A percentile compares a stretch with the other conserved stretches of the same genome.
Evolutionary conservation across 2,797 vertebrate species (phyloP).

Genomic region (Sebastes cheni): DNA sequence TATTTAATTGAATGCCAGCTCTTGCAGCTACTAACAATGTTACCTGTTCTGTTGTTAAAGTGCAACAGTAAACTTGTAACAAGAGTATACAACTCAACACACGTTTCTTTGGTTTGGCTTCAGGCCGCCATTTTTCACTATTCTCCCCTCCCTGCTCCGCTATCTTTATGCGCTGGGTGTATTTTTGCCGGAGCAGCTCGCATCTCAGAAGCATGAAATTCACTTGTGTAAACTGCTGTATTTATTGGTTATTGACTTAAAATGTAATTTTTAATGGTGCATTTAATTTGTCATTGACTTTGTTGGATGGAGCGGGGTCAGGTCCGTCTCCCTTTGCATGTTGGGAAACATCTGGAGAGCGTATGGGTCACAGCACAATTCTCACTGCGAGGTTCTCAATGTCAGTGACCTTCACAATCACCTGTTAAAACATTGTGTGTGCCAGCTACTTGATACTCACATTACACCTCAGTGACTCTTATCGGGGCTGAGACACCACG

Average conservation of each 20-base stretch:
- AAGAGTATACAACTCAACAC: neutral
- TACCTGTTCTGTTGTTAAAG: neutral
- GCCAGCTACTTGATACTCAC: constrained; percentile 19
- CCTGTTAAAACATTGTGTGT: constrained; percentile 47
- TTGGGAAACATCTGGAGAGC: constrained; percentile 72
- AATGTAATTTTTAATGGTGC: neutral
- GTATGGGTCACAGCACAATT: constrained; percentile 50
- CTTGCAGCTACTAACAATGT: neutral
- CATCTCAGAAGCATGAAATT: neutral
- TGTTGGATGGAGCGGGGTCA: constrained; percentile 13
- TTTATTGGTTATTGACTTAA: neutral
- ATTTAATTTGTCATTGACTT: neutral
- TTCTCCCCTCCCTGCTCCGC: neutral
- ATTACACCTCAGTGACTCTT: constrained; percentile 11
- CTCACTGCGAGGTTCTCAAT: constrained; percentile 21
- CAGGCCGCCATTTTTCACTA: neutral
- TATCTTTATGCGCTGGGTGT: neutral
- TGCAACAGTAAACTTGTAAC: neutral
- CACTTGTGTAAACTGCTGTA: neutral
- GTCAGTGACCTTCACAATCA: constrained; percentile 49
- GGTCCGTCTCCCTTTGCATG: constrained; percentile 36
- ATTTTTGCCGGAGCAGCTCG: neutral
- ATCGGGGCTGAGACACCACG: constrained; percentile 8
- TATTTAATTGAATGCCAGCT: neutral
- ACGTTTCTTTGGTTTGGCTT: neutral